These are phyloP conservation scores for Murina feae DNA, from an alignment of 2,113 vertebrate species.

Conservation along the genomic window DNA sequence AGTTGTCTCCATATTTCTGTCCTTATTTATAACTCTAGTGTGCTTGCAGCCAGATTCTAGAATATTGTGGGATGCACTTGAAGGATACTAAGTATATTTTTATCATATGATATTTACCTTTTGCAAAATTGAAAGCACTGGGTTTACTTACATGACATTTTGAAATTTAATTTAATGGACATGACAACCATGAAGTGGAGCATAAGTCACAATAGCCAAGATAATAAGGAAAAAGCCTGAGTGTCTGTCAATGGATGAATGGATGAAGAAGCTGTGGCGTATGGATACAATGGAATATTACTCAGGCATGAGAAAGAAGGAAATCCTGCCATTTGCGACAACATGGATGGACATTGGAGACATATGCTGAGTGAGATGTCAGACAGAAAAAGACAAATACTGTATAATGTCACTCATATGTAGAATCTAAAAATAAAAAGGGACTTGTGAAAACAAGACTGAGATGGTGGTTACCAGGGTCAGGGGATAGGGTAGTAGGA, in stretches of 20 bases:
- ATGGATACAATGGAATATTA: background rate
- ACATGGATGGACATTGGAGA: background rate
- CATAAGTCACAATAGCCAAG: background rate
- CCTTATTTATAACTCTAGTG: background rate
- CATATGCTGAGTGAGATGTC: background rate
- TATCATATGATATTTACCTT: background rate
- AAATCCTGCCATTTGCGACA: background rate
- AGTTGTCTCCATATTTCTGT: background rate
- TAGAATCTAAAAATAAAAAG: background rate
- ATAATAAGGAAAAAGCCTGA: background rate
- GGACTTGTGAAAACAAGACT: background rate
- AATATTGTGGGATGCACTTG: background rate
- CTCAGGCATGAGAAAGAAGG: background rate
- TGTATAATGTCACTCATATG: background rate
- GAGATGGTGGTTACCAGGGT: background rate
- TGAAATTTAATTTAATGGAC: background rate
- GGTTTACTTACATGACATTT: background rate
- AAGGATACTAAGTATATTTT: constrained; percentile 2
- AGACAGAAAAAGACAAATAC: background rate
- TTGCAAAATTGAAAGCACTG: background rate
- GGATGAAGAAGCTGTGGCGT: background rate
- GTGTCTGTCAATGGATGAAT: background rate
- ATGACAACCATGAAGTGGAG: background rate
- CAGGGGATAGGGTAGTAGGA: background rate
- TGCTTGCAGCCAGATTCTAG: background rate